Evolutionary conservation across 2,888 invertebrate species (phyloP).

Genomic region (Pogonocherus hispidulus): DNA sequence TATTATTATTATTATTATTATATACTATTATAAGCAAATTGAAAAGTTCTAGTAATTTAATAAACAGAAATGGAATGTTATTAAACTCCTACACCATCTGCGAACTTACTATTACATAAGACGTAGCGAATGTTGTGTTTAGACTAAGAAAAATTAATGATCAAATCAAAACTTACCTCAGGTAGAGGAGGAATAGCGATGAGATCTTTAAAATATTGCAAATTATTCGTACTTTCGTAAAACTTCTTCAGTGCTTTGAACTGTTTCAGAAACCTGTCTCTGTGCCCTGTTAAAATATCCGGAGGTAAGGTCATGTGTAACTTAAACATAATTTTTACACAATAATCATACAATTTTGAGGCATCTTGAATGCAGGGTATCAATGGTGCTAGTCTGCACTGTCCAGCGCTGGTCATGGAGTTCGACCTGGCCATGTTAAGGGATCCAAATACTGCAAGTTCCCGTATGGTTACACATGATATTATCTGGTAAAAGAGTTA

Average conservation of each 20-base stretch:
- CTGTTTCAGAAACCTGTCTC: constrained; percentile 90
- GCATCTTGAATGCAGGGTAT: constrained; percentile 97
- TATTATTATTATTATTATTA: too few species aligned
- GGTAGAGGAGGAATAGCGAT: constrained; percentile 94
- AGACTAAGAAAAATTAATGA: not conserved
- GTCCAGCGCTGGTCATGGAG: constrained; percentile 97
- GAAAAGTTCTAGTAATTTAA: too few species aligned
- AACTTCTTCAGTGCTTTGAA: constrained; percentile 91
- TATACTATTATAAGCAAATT: too few species aligned
- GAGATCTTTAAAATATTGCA: constrained; percentile 97
- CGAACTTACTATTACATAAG: too few species aligned
- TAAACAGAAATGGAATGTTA: too few species aligned
- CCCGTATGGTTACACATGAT: constrained; percentile 8
- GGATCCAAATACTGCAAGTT: constrained; percentile 87
- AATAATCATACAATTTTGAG: constrained; percentile 95
- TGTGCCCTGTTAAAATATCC: constrained; percentile 89
- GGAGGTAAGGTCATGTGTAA: constrained; percentile 92
- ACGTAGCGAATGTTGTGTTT: too few species aligned
- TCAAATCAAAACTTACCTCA: constrained; percentile 71
- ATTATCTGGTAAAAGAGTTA: not conserved
- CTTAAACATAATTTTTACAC: constrained; percentile 95
- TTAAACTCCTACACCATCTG: too few species aligned
- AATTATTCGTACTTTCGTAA: constrained; percentile 91
- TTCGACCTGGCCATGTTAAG: constrained; percentile 94
- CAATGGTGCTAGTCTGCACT: constrained; percentile 95